These are phyloP conservation scores for Dromas ardeola DNA, from an alignment of 2,113 vertebrate genomes.

Conservation along the genomic window DNA sequence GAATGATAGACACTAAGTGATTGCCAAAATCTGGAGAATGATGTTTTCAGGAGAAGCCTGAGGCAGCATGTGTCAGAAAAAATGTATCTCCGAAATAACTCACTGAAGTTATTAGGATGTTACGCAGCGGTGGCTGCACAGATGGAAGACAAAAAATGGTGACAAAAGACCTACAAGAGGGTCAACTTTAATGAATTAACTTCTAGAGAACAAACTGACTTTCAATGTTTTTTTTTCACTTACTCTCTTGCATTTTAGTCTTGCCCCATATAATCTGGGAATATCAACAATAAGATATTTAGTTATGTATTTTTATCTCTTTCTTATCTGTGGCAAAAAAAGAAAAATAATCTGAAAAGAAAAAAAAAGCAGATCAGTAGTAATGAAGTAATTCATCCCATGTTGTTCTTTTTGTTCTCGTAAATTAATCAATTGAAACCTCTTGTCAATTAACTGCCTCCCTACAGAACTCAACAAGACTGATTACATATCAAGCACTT, in stretches of 20 bases:
- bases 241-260: not conserved
- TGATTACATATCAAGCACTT: not conserved
- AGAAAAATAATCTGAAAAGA: not conserved
- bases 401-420: not conserved
- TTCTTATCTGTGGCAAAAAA: not conserved
- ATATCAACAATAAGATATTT: not conserved
- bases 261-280: not conserved
- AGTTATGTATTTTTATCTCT: not conserved
- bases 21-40: not conserved
- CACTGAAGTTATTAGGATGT: constrained; percentile 1
- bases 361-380: not conserved
- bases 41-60: constrained; percentile 7
- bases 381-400: not conserved
- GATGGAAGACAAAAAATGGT: not conserved
- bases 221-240: not conserved
- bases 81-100: not conserved
- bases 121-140: not conserved
- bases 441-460: not conserved
- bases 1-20: constrained; percentile 28
- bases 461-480: not conserved
- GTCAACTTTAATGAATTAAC: not conserved
- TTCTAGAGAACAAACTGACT: not conserved
- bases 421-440: constrained; percentile 12
- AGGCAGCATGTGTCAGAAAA: constrained; percentile 39
- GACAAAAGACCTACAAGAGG: not conserved